Percentiles rank a stretch among this genome's conserved stretches.
Evolutionary conservation across 1,140 invertebrate genomes (phyloP).

Genomic region (Drosophila prosaltans): DNA sequence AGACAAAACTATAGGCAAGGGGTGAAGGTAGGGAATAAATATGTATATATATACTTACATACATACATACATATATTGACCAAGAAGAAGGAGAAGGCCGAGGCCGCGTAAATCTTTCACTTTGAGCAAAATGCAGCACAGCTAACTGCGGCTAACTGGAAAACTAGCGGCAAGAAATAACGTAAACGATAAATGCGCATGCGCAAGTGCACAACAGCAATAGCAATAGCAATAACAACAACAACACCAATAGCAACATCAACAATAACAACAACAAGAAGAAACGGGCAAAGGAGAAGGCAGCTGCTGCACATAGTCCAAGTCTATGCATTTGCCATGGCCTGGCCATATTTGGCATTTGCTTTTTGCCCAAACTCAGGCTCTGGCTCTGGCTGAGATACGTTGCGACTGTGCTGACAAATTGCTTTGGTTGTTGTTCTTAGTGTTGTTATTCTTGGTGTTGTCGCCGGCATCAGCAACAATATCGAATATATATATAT

Average conservation of each 20-base stretch:
- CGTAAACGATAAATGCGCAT: conserved; percentile 81
- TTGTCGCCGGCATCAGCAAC: conserved; percentile 61
- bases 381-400: conserved; percentile 55
- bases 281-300: conserved; percentile 13
- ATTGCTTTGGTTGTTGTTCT: conserved; percentile 56
- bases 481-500: conserved; percentile 31
- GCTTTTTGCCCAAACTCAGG: conserved; percentile 74
- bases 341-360: conserved; percentile 75
- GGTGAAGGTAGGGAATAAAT: no score
- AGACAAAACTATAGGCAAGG: no score
- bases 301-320: conserved; percentile 61
- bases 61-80: not conserved
- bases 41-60: no score
- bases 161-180: conserved; percentile 80
- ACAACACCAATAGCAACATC: conserved; percentile 17
- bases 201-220: conserved; percentile 64
- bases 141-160: conserved; percentile 77
- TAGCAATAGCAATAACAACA: conserved; percentile 36
- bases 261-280: conserved; percentile 35
- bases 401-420: conserved; percentile 72
- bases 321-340: conserved; percentile 56
- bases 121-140: conserved; percentile 78
- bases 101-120: conserved; percentile 80
- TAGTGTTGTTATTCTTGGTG: conserved; percentile 45
- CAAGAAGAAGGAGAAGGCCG: conserved; percentile 26